Evolutionary conservation across 92 coral and sea anemone species (phyloP).

Genomic region (Epizoanthus scotinus): DNA sequence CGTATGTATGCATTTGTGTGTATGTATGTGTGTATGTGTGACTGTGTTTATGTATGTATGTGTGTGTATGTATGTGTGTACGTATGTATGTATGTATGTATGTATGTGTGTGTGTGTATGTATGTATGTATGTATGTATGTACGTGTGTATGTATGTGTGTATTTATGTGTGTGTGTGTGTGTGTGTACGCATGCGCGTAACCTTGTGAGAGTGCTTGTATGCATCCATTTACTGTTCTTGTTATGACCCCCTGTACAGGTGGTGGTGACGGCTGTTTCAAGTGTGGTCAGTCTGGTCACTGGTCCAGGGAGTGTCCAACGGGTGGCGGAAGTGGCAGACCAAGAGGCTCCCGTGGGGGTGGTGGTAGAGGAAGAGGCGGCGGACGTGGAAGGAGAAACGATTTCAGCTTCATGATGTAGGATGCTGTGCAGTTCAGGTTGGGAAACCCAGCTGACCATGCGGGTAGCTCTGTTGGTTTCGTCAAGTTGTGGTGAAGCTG

Average conservation of each 20-base stretch:
- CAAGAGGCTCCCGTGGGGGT: constrained; percentile 67
- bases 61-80: too few relatives aligned
- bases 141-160: not conserved
- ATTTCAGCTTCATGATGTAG: constrained; percentile 42
- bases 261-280: constrained; percentile 91
- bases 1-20: not conserved
- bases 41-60: too few relatives aligned
- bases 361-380: constrained; percentile 71
- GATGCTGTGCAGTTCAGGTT: not conserved
- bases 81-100: too few relatives aligned
- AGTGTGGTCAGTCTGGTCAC: constrained; percentile 93
- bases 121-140: too few relatives aligned
- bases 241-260: constrained; percentile 53
- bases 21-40: too few relatives aligned
- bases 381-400: constrained; percentile 65
- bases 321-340: constrained; percentile 75
- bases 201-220: not conserved
- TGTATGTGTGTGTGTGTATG: too few relatives aligned
- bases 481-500: too few relatives aligned
- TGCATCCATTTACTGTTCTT: not conserved
- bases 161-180: not conserved
- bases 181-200: not conserved
- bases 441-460: not conserved
- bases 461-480: too few relatives aligned
- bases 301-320: constrained; percentile 95